Conservation (phyloP, 2,888 invertebrate genomes). For the Mimas tiliae region DNA sequence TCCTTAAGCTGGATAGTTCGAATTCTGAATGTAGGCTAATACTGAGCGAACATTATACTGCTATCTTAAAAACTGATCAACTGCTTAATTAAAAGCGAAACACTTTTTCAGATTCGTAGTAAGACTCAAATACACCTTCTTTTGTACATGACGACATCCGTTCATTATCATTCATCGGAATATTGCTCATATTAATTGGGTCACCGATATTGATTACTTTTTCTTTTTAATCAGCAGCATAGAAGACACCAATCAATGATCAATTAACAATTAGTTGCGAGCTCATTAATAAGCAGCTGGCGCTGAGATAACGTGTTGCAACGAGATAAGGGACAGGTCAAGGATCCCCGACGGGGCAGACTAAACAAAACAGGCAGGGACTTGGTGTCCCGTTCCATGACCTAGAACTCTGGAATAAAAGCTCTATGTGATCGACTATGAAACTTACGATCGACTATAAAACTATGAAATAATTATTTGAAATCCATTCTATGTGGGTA, state of each 20-base stretch:
- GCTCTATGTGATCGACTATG: too few species aligned
- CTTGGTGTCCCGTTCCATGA: not conserved
- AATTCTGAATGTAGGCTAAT: too few species aligned
- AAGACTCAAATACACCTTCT: too few species aligned
- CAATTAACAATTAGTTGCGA: constrained; percentile 24
- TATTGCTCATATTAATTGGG: constrained; percentile 5
- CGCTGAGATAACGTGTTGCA: constrained; percentile 30
- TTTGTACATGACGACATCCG: not conserved
- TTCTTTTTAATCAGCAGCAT: not conserved
- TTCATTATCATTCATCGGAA: not conserved
- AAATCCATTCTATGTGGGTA: too few species aligned
- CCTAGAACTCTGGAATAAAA: too few species aligned
- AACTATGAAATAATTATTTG: too few species aligned
- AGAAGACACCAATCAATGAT: constrained; percentile 17
- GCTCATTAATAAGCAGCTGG: constrained; percentile 23
- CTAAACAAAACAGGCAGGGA: constrained; percentile 30
- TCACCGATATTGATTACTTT: not conserved
- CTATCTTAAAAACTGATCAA: too few species aligned
- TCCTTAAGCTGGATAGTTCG: too few species aligned
- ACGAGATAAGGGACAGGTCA: constrained; percentile 31
- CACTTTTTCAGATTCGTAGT: too few species aligned
- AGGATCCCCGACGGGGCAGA: constrained; percentile 31
- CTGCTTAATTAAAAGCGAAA: too few species aligned
- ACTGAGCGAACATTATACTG: too few species aligned
- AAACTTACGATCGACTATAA: too few species aligned